Base-by-base conservation (phyloP, 2,888 invertebrate species). In the Tachina grossa region DNA sequence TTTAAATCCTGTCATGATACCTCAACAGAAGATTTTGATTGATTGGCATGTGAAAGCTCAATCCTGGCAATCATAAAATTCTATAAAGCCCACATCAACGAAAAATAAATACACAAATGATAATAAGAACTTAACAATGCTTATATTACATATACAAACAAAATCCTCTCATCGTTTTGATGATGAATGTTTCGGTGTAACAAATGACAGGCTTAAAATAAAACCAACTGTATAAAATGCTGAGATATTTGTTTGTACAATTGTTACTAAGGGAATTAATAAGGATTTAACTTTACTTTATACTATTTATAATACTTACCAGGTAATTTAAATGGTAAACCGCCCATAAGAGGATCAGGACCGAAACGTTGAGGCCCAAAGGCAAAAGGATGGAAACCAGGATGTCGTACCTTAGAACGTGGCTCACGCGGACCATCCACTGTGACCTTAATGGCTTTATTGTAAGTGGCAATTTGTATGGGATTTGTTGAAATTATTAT, bases 351-450 rank as follows among this genome's bases (percentile, higher is more conserved):
- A 4, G 96, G 96, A 92, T 97, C 97, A 75, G 97, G 96, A 65
- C 96, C 96, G 92, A 97, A 97, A 87, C 96, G 94, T 88, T 95
- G 94, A 47, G 97, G 97, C 83, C 97, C 97, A 92, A 97, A 97
- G 90, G 97, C 97, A 93, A 97, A 97, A 83, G 97, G 97, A 93
- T 97, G 97, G 93, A 97, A 97, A 87, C 96, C 96, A 90, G 96
- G 97, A 92, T 97, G 97, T 86, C 97, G 94, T 88, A 97, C 96
- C 94, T 98, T 98, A 88, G 98, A 98, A 90, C 99, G 94, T 11
- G 99, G 99, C 93, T 99, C 99, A 88, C 99, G 94, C 0, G 99
- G 99, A 76, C 99, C 99, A 92, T 99, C 99, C 85, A 99, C 99
- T 1, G 99, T 99, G 90, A 99, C 99, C 94, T 99, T 99, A 93